A percentile compares a stretch with the other conserved stretches of the same genome.
These are phyloP conservation scores for Stegostoma tigrinum DNA, from an alignment of 2,113 vertebrate genomes.

Conservation along the genomic window DNA sequence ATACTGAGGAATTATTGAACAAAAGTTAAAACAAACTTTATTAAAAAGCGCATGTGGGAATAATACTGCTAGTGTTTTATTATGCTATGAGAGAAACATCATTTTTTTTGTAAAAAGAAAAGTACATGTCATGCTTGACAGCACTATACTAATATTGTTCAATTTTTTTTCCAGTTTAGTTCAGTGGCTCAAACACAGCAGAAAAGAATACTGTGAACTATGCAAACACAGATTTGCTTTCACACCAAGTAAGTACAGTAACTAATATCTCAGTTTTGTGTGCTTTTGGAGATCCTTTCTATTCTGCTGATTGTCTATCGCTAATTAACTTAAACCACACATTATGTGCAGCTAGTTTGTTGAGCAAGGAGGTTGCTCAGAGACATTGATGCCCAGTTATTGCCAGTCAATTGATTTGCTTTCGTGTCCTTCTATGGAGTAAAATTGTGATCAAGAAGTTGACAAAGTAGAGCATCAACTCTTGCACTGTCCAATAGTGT, in stretches of 20 bases:
- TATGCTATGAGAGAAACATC: not conserved
- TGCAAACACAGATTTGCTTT: conserved; percentile 99
- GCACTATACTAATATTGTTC: not conserved
- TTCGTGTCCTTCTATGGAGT: not conserved
- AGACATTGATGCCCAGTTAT: not conserved
- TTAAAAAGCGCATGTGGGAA: not conserved
- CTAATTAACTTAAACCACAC: not conserved
- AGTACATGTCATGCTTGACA: not conserved
- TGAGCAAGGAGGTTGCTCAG: not conserved
- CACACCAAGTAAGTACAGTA: conserved; percentile 88
- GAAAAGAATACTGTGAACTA: conserved; percentile 99
- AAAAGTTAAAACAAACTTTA: not conserved
- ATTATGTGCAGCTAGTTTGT: not conserved
- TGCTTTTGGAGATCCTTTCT: conserved; percentile 29
- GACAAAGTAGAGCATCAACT: not conserved
- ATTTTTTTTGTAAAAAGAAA: not conserved
- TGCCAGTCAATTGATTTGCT: not conserved
- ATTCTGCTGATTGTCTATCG: not conserved
- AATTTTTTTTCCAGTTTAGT: conserved; percentile 77
- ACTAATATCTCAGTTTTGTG: not conserved
- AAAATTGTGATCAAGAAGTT: not conserved
- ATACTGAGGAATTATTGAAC: not conserved
- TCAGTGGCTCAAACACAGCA: conserved; percentile 99
- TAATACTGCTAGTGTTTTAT: not conserved
- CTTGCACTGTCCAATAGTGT: not conserved